A percentile compares a stretch with the other conserved stretches of the same genome.
phyloP scores from a whole-genome alignment of 2,113 vertebrate species.

The Peromyscus californicus region DNA sequence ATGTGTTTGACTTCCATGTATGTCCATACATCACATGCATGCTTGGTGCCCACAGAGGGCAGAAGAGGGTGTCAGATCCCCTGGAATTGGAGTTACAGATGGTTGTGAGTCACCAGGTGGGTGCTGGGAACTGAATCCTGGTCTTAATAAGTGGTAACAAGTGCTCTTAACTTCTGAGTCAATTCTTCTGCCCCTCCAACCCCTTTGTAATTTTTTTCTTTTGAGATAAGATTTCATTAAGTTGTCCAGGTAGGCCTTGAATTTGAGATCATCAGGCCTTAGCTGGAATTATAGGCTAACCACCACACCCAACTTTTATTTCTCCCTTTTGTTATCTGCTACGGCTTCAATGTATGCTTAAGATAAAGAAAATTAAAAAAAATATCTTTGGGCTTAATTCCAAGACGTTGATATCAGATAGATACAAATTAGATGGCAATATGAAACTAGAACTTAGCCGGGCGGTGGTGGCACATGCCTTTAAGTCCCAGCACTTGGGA shows the following conservation, averaged over 20 bases:
- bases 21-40: background rate
- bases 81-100: background rate
- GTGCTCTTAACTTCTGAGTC: background rate
- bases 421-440: slow-evolving; percentile 31
- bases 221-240: background rate
- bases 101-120: too few relatives aligned
- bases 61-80: background rate
- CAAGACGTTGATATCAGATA: slow-evolving; percentile 43
- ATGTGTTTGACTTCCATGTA: background rate
- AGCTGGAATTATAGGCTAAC: background rate
- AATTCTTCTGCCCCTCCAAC: background rate
- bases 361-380: slow-evolving; percentile 25
- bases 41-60: background rate
- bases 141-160: background rate
- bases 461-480: too few relatives aligned
- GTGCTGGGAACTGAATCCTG: background rate
- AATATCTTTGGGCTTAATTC: slow-evolving; percentile 60
- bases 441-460: background rate
- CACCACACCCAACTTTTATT: background rate
- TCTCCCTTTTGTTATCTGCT: background rate
- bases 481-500: too few relatives aligned
- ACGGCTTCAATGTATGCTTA: background rate
- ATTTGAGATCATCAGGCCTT: background rate
- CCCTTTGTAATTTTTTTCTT: background rate
- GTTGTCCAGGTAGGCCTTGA: background rate